Conservation (phyloP, 2,888 invertebrate species). For the Drosophila maculinotata region DNA sequence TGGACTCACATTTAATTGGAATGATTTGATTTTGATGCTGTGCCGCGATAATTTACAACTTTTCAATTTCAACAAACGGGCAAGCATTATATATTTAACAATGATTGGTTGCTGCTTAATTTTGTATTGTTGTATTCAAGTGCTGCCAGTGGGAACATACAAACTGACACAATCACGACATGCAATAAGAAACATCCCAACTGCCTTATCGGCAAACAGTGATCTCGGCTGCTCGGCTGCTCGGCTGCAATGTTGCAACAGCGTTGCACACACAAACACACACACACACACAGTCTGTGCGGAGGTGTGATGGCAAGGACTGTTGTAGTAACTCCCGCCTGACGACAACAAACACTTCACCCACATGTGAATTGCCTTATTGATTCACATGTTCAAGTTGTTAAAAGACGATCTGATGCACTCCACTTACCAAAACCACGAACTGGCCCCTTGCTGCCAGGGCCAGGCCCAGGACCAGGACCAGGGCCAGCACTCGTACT, state of each 20-base stretch:
- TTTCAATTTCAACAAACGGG: conserved; percentile 75
- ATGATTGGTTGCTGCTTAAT: conserved; percentile 84
- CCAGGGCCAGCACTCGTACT: conserved; percentile 6
- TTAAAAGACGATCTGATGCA: conserved; percentile 51
- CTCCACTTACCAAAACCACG: conserved; percentile 36
- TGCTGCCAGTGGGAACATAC: conserved; percentile 72
- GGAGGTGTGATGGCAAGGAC: conserved; percentile 1
- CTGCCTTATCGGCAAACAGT: conserved; percentile 62
- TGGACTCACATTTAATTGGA: conserved; percentile 85
- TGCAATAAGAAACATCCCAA: conserved; percentile 77
- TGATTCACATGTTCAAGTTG: conserved; percentile 61
- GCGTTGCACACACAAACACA: conserved; percentile 16
- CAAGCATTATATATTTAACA: conserved; percentile 70
- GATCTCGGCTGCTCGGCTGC: conserved; percentile 58
- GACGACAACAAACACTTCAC: conserved; percentile 62
- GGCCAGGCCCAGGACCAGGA: no score
- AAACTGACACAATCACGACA: conserved; percentile 81
- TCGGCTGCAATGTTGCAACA: conserved; percentile 13
- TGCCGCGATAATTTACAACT: conserved; percentile 75
- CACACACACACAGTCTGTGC: conserved; percentile 5
- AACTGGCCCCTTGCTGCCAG: conserved; percentile 36
- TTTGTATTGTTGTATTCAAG: conserved; percentile 54
- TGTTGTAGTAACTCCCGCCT: conserved; percentile 21
- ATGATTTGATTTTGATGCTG: conserved; percentile 78
- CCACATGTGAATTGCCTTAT: conserved; percentile 73